Base-by-base conservation (phyloP, 2,113 vertebrate genomes). In the Heterochromis multidens region DNA sequence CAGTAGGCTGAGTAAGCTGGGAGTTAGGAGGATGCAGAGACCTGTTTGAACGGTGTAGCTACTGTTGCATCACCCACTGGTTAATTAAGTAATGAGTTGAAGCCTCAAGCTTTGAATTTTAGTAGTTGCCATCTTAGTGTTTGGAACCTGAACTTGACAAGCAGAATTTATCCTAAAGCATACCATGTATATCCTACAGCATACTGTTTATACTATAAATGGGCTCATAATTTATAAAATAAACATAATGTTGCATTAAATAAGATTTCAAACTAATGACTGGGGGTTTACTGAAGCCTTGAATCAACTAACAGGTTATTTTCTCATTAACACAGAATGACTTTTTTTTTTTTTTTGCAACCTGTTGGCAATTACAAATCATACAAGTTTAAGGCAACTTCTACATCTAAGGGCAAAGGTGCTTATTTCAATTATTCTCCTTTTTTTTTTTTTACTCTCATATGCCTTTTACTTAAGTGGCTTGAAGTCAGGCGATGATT, bases 391-490 rank as follows among this genome's bases (percentile, higher is more conserved):
- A 72, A 31, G 25, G 40, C 16, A 49, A 13, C 14, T 72, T 54
- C 46, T 54, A 21, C 27, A 74, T 74, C 21, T 33, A 31, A 31
- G 7, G 25, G 54, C 82, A 94, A 84, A 90, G 93, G 91, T 94
- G 95, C 91, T 94, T 90, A 96, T 96, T 94, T 83, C 77, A 82
- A 95, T 92, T 72, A 80, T 94, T 87, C 92, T 85, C 78, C 95
- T 94, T 95, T 92, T 95, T 95, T 95, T 95, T 92, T 1, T 77
- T 95, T 94, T 95, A 62, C 81, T 85, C 74, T 81, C 33, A 46
- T 77, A 12, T 35, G 35, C 27, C 61, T 25, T 88, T 58, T 61
- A 58, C 67, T 61, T 72, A 76, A 81, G 49, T 83, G 58, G 58
- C 72, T 29, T 85, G 67, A 81, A 89, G 40, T 81, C 60, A 81